Percentiles rank a stretch among this genome's conserved stretches.
phyloP scores from a whole-genome alignment of 2,113 vertebrate genomes.

The Oreochromis tanganicae region DNA sequence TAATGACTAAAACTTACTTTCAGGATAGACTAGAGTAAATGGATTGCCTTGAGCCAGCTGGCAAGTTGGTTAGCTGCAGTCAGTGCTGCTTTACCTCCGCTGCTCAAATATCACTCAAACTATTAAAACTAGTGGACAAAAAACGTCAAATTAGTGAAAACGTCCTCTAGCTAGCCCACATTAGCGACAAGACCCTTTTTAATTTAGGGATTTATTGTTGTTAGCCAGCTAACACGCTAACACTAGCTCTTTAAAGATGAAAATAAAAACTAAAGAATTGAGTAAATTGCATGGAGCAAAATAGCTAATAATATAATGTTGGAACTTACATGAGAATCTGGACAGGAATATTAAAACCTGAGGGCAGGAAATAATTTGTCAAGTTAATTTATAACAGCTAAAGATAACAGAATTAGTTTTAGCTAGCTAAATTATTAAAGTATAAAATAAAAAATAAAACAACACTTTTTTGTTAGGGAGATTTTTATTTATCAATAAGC shows the following conservation, averaged over 20 bases:
- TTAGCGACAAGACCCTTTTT: neutral
- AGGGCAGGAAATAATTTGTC: neutral
- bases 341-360: neutral
- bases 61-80: neutral
- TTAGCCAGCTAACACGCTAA: neutral
- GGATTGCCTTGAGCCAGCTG: neutral
- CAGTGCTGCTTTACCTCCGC: neutral
- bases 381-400: neutral
- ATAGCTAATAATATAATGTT: neutral
- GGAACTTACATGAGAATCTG: neutral
- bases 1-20: neutral
- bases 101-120: neutral
- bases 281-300: neutral
- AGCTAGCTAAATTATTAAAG: neutral
- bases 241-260: neutral
- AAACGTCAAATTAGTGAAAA: neutral
- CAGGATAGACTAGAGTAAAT: neutral
- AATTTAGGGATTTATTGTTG: neutral
- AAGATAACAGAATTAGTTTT: neutral
- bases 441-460: neutral
- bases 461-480: neutral
- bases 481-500: neutral
- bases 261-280: neutral
- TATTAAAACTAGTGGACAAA: neutral
- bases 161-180: neutral